Conservation (phyloP, 2,113 vertebrate species). For the Platanista minor region DNA sequence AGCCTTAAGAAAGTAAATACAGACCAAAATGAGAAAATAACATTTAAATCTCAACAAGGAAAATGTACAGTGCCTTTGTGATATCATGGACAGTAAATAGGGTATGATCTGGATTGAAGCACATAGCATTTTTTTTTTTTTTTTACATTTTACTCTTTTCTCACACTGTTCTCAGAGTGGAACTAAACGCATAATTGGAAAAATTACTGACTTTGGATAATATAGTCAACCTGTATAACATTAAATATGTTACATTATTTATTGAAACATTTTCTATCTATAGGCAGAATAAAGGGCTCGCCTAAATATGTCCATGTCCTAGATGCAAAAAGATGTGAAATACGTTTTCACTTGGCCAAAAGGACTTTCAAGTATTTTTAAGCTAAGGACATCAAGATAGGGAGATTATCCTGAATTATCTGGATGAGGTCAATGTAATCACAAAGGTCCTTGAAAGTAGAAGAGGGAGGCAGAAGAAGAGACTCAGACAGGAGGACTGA, state of each 20-base stretch:
- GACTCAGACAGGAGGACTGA: background rate
- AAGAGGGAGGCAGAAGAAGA: background rate
- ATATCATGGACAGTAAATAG: background rate
- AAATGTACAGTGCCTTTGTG: background rate
- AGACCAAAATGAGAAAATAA: background rate
- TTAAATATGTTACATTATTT: background rate
- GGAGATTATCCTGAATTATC: background rate
- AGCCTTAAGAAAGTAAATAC: background rate
- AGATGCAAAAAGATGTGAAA: background rate
- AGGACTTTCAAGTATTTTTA: background rate
- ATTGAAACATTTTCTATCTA: background rate
- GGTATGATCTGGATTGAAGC: background rate
- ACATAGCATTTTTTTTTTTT: background rate
- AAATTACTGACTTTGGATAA: background rate
- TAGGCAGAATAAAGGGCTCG: background rate
- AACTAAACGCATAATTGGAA: background rate
- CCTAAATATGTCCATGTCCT: background rate
- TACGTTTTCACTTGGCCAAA: background rate
- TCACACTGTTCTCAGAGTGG: background rate
- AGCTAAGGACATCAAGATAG: background rate
- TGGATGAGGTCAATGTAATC: background rate
- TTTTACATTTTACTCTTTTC: background rate
- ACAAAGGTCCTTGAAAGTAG: background rate
- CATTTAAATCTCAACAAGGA: background rate
- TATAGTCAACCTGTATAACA: background rate